Base-by-base conservation (phyloP, 2,113 vertebrate species). In the Notechis scutatus region DNA sequence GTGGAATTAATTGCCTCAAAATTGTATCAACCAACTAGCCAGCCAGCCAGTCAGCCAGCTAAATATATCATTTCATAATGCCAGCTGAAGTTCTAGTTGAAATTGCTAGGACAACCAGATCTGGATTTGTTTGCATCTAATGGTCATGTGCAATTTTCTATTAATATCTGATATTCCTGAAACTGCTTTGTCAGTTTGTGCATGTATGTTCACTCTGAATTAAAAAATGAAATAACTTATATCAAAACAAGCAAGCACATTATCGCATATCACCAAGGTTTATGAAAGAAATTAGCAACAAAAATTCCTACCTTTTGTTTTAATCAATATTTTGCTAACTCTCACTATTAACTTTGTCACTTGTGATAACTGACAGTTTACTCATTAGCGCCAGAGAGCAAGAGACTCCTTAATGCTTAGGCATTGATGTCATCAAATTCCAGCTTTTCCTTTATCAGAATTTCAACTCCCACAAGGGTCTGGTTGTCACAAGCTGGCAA, bases 351-450 rank as follows among this genome's bases (percentile, higher is more conserved):
- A 87, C 21, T 81, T 81, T 42, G 45, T 39, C 14, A 24, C 61
- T 26, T 87, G 81, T 26, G 21, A 57, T 88, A 23, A 47, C 29
- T 88, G 59, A 29, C 61, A 69, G 74, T 88, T 90, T 87, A 87
- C 26, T 87, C 47, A 90, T 87, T 57, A 87, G 23, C 9, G 3
- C 0, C 26, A 81, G 55, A 86, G 5, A 85, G 29, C 21, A 56
- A 24, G 5, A 87, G 64, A 64, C 4, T 50, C 81, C 93, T 90
- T 90, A 54, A 50, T 87, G 50, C 39, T 93, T 47, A 90, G 86
- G 45, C 88, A 93, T 18, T 64, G 61, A 87, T 69, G 81, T 90
- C 87, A 88, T 90, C 91, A 90, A 42, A 87, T 88, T 92, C 54
- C 74, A 92, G 45, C 34, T 86, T 92, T 90, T 81, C 55, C 85